Evolutionary conservation across 2,888 invertebrate genomes (phyloP).

Genomic region (Octonoba sinensis): DNA sequence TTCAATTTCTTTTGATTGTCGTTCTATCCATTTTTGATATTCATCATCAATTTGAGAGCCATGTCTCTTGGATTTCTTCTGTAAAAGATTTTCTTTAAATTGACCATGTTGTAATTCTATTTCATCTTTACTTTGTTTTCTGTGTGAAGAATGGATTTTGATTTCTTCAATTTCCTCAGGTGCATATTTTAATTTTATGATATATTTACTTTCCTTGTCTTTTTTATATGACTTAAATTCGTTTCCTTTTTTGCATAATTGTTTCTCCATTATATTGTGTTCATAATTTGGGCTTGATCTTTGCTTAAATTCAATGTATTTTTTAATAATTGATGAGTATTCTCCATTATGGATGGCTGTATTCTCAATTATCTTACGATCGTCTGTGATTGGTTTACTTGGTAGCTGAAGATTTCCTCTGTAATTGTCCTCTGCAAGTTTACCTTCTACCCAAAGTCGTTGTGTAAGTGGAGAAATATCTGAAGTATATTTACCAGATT

Average conservation of each 20-base stretch:
- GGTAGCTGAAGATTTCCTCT: slow-evolving; percentile 44
- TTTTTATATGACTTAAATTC: neutral
- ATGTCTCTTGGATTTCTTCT: neutral
- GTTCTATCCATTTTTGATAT: slow-evolving; percentile 23
- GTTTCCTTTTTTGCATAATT: neutral
- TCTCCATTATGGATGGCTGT: slow-evolving; percentile 25
- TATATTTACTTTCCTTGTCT: neutral
- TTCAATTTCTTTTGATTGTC: slow-evolving; percentile 4
- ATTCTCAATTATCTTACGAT: neutral
- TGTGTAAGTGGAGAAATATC: slow-evolving; percentile 24
- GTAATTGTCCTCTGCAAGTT: slow-evolving; percentile 41
- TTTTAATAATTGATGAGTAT: slow-evolving; percentile 39
- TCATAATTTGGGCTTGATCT: neutral
- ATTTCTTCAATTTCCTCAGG: slow-evolving; percentile 7
- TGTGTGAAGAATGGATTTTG: neutral
- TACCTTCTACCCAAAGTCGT: slow-evolving; percentile 43
- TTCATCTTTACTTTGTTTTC: neutral
- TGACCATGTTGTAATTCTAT: slow-evolving; percentile 27
- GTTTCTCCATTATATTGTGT: neutral
- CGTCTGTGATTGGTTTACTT: neutral
- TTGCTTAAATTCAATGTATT: slow-evolving; percentile 35
- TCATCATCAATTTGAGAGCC: slow-evolving; percentile 9
- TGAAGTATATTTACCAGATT: slow-evolving; percentile 21
- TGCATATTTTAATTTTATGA: neutral
- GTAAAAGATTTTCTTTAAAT: slow-evolving; percentile 40